Conservation (phyloP, 1,140 invertebrate species). For the Fopius arisanus region DNA sequence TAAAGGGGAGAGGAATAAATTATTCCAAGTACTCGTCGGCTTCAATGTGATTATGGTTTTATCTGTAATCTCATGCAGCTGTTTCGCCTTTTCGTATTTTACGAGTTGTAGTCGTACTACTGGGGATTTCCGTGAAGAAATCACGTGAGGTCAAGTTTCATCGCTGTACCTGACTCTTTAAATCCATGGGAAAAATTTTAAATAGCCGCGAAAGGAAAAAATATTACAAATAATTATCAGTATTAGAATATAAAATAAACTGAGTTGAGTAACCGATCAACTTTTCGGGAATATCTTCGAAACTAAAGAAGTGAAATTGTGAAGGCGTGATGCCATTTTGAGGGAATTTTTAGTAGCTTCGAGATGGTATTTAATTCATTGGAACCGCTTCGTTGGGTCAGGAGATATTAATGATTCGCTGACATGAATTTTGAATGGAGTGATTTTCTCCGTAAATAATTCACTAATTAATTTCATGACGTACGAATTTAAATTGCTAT, state of each 20-base stretch:
- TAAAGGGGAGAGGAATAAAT: neutral
- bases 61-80: constrained; percentile 21
- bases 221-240: too few relatives aligned
- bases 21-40: neutral
- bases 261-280: too few relatives aligned
- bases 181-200: neutral
- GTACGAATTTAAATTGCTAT: neutral
- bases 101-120: neutral
- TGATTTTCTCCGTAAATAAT: too few relatives aligned
- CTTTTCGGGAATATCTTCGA: too few relatives aligned
- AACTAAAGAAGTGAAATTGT: too few relatives aligned
- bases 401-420: too few relatives aligned
- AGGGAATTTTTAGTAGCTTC: too few relatives aligned
- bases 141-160: constrained; percentile 23
- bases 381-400: too few relatives aligned
- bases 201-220: neutral
- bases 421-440: neutral
- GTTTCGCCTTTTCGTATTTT: neutral
- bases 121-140: constrained; percentile 12
- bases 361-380: too few relatives aligned
- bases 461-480: too few relatives aligned
- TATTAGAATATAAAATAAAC: too few relatives aligned
- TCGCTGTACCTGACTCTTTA: neutral
- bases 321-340: too few relatives aligned
- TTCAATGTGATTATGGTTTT: constrained; percentile 17